Base-by-base conservation (phyloP, 2,888 invertebrate genomes). In the Dryobotodes eremita region DNA sequence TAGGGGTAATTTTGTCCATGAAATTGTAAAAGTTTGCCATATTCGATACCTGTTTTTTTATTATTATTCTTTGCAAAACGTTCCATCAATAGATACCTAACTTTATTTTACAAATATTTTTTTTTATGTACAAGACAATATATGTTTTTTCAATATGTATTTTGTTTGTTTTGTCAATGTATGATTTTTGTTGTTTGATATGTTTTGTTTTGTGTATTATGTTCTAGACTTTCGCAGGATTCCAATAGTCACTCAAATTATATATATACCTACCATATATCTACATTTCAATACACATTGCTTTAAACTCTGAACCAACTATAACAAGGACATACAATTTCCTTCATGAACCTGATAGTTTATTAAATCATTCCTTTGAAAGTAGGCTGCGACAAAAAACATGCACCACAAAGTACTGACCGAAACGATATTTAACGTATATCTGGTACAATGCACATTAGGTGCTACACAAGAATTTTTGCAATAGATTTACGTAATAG, bases 401-500 rank as follows among this genome's bases (percentile, higher is more conserved):
- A 71, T 69, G 76, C 23, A 71, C 86, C 70, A 80, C 75, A 75
- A 87, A 87, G 84, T 88, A 83, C 73, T 89, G 90, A 92, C 91
- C 92, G 91, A 88, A 89, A 90, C 92, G 88, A 74, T 88, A 88
- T 86, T 85, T 83, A 82, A 80, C 80, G 87, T 88, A 80, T 79
- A 90, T 84, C 88, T 91, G 87, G 92, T 84, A 90, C 92, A 91
- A 86, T 89, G 81, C 86, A 89, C 86, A 90, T 91, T 90, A 36
- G 3, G 31, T 36, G 88, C 86, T 86, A 75, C 80, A 78, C 83
- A 83, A 79, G 82, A 70, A 88, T 88, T 91, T 87, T 90, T 92
- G 91, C 92, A 93, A 93, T 83, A 83, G 55, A 68, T 23, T 92
- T 92, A 87, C 90, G 90, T 91, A 91, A 93, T 23, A 65, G 64